Base-by-base conservation (phyloP, 2,888 invertebrate species). In the Epinotia demarniana region DNA sequence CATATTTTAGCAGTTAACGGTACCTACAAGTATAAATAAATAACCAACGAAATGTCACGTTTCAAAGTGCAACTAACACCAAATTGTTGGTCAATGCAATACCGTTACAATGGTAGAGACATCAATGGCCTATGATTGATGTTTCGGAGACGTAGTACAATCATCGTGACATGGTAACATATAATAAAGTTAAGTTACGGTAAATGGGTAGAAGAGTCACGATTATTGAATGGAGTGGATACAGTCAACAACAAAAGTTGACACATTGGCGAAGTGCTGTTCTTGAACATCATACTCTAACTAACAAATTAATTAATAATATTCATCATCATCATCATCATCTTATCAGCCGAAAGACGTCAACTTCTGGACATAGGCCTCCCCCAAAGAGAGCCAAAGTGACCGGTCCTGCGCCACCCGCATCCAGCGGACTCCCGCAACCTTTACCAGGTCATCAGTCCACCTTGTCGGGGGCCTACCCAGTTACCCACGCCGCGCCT, bases 141-240 rank as follows among this genome's bases (percentile, higher is more conserved):
- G n/a, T 46, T 46, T 69, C 69, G 69, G 58, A 0, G 57, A 46
- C 58, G 46, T n/a, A 68, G 3, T 16, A 39, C 58, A 60, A 46
- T 46, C 23, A 69, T 16, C 68, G 43, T 58, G 68, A 43, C 58
- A 12, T 9, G 23, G 46, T 43, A 46, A 60, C 58, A 27, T 69
- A 69, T 69, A 69, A 27, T 60, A 69, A 13, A 46, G 58, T 46
- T 58, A 57, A 39, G 43, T 57, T 53, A 46, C 69, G 74, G 74
- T 74, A 74, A 74, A 74, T 46, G 49, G 63, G 58, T 23, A 70
- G 33, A 49, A 49, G 57, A 69, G 63, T 74, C 74, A 64, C 57
- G 63, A 69, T 74, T 70, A 63, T 63, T 63, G 69, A 69, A 69
- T 57, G 33, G 68, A 63, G n/a, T 18, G 19, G 23, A 11, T 57